Evolutionary conservation across 2,113 vertebrate species (phyloP).

Genomic region (Macroglossus sobrinus): DNA sequence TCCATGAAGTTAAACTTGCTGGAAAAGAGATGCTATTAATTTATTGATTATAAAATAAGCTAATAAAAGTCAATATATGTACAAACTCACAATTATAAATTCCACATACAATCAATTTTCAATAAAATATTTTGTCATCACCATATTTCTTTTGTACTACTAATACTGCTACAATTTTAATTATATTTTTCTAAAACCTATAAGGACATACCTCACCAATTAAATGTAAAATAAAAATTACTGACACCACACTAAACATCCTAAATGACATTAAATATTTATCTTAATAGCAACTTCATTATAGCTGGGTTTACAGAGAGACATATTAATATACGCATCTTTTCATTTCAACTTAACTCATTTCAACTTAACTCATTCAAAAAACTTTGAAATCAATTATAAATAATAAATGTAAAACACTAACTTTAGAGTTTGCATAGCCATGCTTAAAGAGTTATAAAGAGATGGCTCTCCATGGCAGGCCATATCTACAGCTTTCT

Average conservation of each 20-base stretch:
- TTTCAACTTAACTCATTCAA: conserved; percentile 31
- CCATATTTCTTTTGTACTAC: not conserved
- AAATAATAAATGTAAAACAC: conserved; percentile 70
- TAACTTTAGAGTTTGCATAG: conserved; percentile 94
- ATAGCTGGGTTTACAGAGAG: not conserved
- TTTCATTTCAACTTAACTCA: conserved; percentile 24
- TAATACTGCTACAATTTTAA: not conserved
- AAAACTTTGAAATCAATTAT: not conserved
- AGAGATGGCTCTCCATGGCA: conserved; percentile 96
- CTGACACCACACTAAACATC: conserved; percentile 15
- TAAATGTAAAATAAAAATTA: conserved; percentile 46
- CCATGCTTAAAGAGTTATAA: conserved; percentile 94
- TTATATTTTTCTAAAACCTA: not conserved
- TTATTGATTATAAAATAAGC: conserved; percentile 18
- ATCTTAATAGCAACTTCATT: not conserved
- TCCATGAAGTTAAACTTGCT: not conserved
- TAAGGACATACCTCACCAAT: not conserved
- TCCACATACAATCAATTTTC: not conserved
- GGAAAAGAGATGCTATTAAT: not conserved
- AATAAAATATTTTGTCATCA: not conserved
- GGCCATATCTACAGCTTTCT: conserved; percentile 91
- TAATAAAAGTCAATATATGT: conserved; percentile 16
- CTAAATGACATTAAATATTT: not conserved
- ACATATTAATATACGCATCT: not conserved
- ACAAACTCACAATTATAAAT: not conserved